These are phyloP conservation scores for Phylloscopus trochilus DNA, from an alignment of 2,113 vertebrate genomes.

Conservation along the genomic window DNA sequence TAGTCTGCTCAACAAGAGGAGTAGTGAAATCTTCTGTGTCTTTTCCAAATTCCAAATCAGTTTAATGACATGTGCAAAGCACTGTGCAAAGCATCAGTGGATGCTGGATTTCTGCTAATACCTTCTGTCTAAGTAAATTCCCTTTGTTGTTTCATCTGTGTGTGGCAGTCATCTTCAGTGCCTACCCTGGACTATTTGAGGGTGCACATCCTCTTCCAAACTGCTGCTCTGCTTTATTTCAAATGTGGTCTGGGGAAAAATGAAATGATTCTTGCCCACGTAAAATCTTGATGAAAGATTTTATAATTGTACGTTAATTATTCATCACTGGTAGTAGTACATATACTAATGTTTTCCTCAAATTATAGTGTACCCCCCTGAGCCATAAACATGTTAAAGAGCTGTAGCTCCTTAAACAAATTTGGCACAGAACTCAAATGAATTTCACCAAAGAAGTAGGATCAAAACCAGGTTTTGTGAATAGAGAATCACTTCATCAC, in stretches of 20 bases:
- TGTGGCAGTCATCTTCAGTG: neutral
- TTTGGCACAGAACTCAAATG: neutral
- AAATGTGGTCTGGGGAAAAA: neutral
- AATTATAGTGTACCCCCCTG: neutral
- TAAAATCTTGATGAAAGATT: slow-evolving; percentile 13
- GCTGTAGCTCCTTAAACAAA: neutral
- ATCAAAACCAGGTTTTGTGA: neutral
- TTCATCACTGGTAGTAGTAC: neutral
- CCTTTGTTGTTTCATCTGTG: neutral
- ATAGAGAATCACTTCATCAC: neutral
- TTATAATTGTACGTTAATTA: slow-evolving; percentile 25
- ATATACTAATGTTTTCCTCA: neutral
- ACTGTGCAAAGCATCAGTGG: neutral
- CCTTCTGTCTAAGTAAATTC: neutral
- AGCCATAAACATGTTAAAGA: neutral
- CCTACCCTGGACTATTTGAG: neutral
- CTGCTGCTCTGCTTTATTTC: neutral
- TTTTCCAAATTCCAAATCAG: neutral
- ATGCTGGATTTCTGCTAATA: neutral
- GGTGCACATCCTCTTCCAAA: neutral
- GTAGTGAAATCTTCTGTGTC: neutral
- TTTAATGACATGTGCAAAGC: neutral
- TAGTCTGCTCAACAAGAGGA: neutral
- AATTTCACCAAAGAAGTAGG: neutral
- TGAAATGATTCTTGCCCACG: neutral